phyloP scores from a whole-genome alignment of 2,113 vertebrate genomes.

The Paralichthys olivaceus region DNA sequence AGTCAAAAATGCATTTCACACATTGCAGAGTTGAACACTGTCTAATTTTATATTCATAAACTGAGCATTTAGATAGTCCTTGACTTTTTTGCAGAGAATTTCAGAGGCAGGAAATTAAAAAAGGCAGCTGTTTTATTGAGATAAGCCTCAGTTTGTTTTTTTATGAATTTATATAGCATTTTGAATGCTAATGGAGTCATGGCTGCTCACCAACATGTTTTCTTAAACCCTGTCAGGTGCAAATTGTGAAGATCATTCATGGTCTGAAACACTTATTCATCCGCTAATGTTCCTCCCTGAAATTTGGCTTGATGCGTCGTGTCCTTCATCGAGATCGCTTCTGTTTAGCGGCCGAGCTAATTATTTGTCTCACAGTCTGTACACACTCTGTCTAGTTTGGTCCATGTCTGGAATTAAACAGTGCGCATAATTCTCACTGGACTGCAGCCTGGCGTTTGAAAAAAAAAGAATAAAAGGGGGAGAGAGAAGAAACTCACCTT shows the following conservation, averaged over 20 bases:
- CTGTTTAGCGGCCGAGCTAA: conserved; percentile 55
- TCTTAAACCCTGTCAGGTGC: conserved; percentile 54
- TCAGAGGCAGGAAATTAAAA: conserved; percentile 71
- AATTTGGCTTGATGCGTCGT: conserved; percentile 32
- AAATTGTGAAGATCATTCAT: conserved; percentile 53
- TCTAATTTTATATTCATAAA: conserved; percentile 53
- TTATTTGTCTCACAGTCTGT: conserved; percentile 62
- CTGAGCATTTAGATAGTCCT: conserved; percentile 32
- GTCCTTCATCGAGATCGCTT: conserved; percentile 44
- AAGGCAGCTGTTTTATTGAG: conserved; percentile 73
- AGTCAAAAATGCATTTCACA: conserved; percentile 9
- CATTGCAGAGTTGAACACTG: conserved; percentile 15
- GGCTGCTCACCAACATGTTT: conserved; percentile 41
- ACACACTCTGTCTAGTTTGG: conserved; percentile 56
- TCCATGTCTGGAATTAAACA: conserved; percentile 72
- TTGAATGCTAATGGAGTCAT: conserved; percentile 58
- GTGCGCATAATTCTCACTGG: conserved; percentile 59
- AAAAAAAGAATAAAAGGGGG: neutral
- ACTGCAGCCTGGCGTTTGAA: conserved; percentile 47
- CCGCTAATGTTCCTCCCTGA: conserved; percentile 37
- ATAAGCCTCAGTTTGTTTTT: conserved; percentile 57
- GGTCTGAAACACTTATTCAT: conserved; percentile 48
- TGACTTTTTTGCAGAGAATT: conserved; percentile 34
- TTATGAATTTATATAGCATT: conserved; percentile 14
- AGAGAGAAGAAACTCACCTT: conserved; percentile 16